phyloP scores from a whole-genome alignment of 2,888 invertebrate genomes.

The Tinea semifulvella region DNA sequence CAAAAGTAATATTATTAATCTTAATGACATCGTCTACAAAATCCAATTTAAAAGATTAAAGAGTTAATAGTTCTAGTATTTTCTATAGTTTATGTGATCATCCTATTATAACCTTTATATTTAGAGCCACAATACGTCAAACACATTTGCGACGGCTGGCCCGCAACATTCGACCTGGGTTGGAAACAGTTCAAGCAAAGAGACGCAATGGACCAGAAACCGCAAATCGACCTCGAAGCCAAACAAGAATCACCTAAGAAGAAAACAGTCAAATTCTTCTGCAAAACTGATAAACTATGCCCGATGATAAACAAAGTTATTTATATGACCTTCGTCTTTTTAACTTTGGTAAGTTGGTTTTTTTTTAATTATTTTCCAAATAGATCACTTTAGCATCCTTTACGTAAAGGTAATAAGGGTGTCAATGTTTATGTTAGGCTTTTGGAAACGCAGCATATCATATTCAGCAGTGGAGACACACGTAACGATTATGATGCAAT shows the following conservation, averaged over 20 bases:
- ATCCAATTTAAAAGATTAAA: too few species aligned
- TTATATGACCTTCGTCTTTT: neutral
- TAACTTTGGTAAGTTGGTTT: slow-evolving; percentile 4
- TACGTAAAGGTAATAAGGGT: too few species aligned
- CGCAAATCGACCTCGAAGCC: neutral
- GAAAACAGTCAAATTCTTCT: neutral
- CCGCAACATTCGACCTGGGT: slow-evolving; percentile 4
- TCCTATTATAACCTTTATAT: neutral
- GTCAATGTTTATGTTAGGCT: too few species aligned
- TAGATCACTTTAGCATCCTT: too few species aligned
- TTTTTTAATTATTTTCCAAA: neutral
- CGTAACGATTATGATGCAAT: too few species aligned
- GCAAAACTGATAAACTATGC: neutral
- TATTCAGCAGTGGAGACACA: too few species aligned
- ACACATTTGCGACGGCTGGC: slow-evolving; percentile 9
- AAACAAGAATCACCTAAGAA: neutral
- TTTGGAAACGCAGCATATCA: too few species aligned
- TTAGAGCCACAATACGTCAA: slow-evolving; percentile 1
- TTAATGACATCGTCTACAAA: too few species aligned
- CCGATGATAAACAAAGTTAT: neutral
- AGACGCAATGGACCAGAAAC: neutral
- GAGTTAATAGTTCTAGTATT: too few species aligned
- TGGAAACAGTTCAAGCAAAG: slow-evolving; percentile 4
- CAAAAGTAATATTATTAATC: too few species aligned
- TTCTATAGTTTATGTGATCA: too few species aligned